Evolutionary conservation across 1,140 invertebrate genomes (phyloP).

Genomic region (Semibalanus balanoides): DNA sequence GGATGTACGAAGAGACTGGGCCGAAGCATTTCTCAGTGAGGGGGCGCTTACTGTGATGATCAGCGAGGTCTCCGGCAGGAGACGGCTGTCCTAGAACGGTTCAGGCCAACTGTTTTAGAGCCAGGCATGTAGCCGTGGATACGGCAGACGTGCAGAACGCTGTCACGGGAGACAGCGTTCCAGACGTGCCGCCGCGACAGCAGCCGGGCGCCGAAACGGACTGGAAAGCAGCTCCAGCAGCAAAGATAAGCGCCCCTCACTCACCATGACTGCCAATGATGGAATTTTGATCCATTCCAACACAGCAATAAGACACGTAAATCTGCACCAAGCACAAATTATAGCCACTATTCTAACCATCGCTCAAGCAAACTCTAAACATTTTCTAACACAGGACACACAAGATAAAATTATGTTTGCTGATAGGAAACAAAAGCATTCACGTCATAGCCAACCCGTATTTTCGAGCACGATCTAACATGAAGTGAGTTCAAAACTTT

Average conservation of each 20-base stretch:
- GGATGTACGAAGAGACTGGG: too few relatives aligned
- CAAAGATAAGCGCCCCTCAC: neutral
- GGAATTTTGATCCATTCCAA: neutral
- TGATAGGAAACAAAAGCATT: neutral
- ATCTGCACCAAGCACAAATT: neutral
- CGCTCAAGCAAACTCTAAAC: neutral
- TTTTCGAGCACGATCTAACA: neutral
- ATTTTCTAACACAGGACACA: neutral
- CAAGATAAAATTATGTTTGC: neutral
- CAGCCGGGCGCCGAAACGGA: neutral
- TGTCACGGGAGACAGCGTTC: too few relatives aligned
- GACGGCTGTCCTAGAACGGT: too few relatives aligned
- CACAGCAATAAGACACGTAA: neutral
- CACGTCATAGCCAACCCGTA: neutral
- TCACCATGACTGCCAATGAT: neutral
- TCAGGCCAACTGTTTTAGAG: neutral
- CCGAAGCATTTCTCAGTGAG: neutral
- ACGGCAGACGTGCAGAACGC: neutral
- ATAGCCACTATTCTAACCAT: slow-evolving; percentile 2
- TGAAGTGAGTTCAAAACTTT: neutral
- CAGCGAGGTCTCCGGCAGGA: too few relatives aligned
- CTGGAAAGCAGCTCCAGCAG: neutral
- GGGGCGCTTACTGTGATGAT: neutral
- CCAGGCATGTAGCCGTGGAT: too few relatives aligned
- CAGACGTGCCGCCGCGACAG: too few relatives aligned